Evolutionary conservation across 2,888 invertebrate species (phyloP), one percentile per base, ranked within the genome.

Genomic region (Drosophila hamatofila): DNA sequence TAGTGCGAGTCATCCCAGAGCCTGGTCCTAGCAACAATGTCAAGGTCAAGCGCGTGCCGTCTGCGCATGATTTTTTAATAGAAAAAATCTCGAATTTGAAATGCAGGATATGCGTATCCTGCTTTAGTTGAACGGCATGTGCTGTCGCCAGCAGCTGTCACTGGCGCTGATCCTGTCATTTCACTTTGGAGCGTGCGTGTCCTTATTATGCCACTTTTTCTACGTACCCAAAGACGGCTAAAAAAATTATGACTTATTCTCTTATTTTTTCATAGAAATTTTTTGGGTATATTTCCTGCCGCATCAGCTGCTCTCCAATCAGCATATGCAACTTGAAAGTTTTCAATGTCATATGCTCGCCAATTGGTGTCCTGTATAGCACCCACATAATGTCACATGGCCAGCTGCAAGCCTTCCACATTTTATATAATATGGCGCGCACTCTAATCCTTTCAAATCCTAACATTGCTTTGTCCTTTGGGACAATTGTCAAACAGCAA

Each of bases 91-190:
- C 61, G 70, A 65, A 77, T 72, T 85, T 80, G 67, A 65, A 78
- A 61, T 68, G 80, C 87, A 85, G 85, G 84, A 85, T 85, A 78
- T 87, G 87, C 84, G 84, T 87, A 87, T 84, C 84, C 87, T 85
- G 85, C 85, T 80, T 87, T 76, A 78, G 80, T 54, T 68, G 78
- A 44, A 37, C 21, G 41, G 70, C 85, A 85, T 83, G 83, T 76
- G 72, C 71, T 74, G 78, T 71, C 78, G 61, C 75, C 72, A 60
- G 75, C 84, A 75, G 87, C 80, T 85, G 84, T 87, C 87, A 75
- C 78, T 74, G 72, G 46, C 78, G 42, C 63, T 82, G 84, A 82
- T 85, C 81, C 81, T 84, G 87, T 84, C 84, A 78, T 66, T 81
- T 68, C 73, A 56, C 68, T 73, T 78, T 84, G 84, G 84, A 87